Evolutionary conservation across 2,888 invertebrate genomes (phyloP).

Genomic region (Scaptomyza polygonia): DNA sequence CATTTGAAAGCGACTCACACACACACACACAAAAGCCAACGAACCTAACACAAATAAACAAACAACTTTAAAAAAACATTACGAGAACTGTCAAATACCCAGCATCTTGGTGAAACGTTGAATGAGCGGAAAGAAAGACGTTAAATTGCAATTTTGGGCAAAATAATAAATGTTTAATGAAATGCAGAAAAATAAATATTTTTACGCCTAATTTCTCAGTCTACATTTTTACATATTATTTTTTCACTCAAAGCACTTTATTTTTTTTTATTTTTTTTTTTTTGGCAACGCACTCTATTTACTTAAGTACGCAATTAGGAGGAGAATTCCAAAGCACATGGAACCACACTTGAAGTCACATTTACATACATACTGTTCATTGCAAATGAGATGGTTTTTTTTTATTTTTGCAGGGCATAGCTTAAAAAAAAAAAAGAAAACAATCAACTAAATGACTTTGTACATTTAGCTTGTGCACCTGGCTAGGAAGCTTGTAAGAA

Average conservation of each 20-base stretch:
- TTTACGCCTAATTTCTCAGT: neutral
- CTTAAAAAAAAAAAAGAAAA: conserved; percentile 45
- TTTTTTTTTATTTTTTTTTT: neutral
- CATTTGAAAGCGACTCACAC: conserved; percentile 49
- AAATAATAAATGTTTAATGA: neutral
- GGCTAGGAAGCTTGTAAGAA: conserved; percentile 23
- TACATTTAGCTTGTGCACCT: conserved; percentile 47
- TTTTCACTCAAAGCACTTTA: neutral
- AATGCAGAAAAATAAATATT: neutral
- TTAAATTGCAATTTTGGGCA: too few species aligned
- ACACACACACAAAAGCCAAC: conserved; percentile 24
- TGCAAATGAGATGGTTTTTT: neutral
- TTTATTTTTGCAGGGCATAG: conserved; percentile 11
- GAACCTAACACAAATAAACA: conserved; percentile 11
- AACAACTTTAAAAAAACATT: conserved; percentile 15
- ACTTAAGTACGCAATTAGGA: neutral
- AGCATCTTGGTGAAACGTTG: neutral
- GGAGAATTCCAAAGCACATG: neutral
- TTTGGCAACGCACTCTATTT: neutral
- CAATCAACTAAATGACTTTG: conserved; percentile 64
- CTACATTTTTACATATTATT: neutral
- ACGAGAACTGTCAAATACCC: conserved; percentile 20
- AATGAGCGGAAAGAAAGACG: neutral
- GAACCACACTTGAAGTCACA: neutral
- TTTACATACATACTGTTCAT: neutral